Base-by-base conservation (phyloP, 1,140 invertebrate species). In the Halesus radiatus region DNA sequence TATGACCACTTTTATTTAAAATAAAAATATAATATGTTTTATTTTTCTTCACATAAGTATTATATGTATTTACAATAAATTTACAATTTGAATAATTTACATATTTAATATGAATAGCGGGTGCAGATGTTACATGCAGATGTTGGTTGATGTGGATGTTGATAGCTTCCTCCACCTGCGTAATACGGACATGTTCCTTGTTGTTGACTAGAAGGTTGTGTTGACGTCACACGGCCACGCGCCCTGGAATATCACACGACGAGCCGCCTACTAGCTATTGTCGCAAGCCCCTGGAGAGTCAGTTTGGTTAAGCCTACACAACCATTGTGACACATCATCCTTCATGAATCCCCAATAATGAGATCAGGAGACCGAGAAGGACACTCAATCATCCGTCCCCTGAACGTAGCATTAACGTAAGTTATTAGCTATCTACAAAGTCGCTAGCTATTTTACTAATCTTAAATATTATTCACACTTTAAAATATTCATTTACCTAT, bases 31-130 rank as follows among this genome's bases (percentile, higher is more conserved):
- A 45, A 45, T 80, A 83, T 78, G 70, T 80, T 79, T 78, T 50
- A 74, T 75, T 76, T 66, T 78, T 76, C 52, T 83, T 78, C 78
- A 83, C 80, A 80, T 82, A 80, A 76, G 68, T 80, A 80, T 45
- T 45, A 79, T 80, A 81, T 83, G 74, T 83, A 83, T 83, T 64
- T 83, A 83, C 82, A 83, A 81, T 45, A 45, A 45, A 45, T 83
- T 83, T 83, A 83, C 82, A 83, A 74, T 81, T 83, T 81, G 79
- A 83, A 83, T 83, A 83, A 83, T 83, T 81, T 81, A 83, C 80
- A 81, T 37, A 70, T 83, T 75, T 58, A 80, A 81, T 83, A 80
- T 80, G 78, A 82, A 80, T 82, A 82, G 74, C 74, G 66, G 45
- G 37, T 37, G 58, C 62, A 37, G 79, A 45, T 45, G 10, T 45